Evolutionary conservation across 2,797 vertebrate species (phyloP), one percentile per base, ranked within the genome.

Genomic region (Spizella passerina): DNA sequence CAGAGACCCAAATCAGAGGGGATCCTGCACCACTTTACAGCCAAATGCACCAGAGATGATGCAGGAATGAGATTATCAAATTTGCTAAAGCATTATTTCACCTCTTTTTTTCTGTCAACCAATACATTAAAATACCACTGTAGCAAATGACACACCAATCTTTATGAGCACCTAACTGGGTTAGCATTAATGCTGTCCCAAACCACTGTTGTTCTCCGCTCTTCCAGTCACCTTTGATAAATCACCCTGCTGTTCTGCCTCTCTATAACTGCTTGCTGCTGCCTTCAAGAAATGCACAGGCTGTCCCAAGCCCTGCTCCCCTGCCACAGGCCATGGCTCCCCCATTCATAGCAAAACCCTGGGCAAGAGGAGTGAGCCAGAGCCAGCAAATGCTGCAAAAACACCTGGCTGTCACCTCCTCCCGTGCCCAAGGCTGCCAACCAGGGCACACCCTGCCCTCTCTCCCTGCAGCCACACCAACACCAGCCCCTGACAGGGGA

Each of bases 371-470:
- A 72, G 34, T 1, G 12, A 78, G 13, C 19, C 13, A 46, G 17
- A 68, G 38, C 4, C 36, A 63, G 36, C 32, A 80, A 63, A 16
- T 7, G n/a, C 50, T 41, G 29, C 18, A 30, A 10, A 39, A 78
- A 13, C 14, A 4, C 7, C 19, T 15, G 23, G 6, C 39, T 73
- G 60, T 9, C 24, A n/a, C 26, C 16, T 6, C 14, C 43, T 68
- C 12, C 12, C 11, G 29, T 36, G 27, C 17, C 47, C 44, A n/a
- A 30, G 36, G 50, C 23, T 7, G 1, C 2, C 0, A 0, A 29
- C 24, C 32, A 60, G 49, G 24, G 17, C 4, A 0, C 0, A 0
- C 47, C 30, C 32, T 32, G 43, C 34, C 27, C 6, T 3, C 53
- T 36, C 17, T 1, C 18, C 27, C 36, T 3, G 1, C 44, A 43